These are phyloP conservation scores for Drosophila navojoa DNA, from an alignment of 1,140 invertebrate species.

Conservation along the genomic window DNA sequence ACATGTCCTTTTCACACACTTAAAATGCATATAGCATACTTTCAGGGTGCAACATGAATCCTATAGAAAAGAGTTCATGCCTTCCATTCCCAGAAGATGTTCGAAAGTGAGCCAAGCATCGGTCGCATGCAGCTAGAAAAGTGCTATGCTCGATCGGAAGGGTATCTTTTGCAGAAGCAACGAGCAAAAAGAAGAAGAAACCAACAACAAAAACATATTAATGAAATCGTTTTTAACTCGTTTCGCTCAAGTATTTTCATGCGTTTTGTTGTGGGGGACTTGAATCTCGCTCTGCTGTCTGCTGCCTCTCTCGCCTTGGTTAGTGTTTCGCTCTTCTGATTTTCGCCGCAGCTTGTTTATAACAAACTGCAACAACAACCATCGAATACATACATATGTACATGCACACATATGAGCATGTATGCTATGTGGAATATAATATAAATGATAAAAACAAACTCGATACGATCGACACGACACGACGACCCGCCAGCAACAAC, in stretches of 20 bases:
- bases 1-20: background rate
- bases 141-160: background rate
- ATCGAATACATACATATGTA: constrained; percentile 25
- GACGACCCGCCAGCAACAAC: constrained; percentile 8
- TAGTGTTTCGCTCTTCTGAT: constrained; percentile 2
- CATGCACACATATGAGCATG: constrained; percentile 1
- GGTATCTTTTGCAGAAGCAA: constrained; percentile 29
- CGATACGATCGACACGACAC: constrained; percentile 56
- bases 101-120: background rate
- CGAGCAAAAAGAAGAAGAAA: constrained; percentile 39
- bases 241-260: constrained; percentile 75
- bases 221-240: constrained; percentile 81
- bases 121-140: background rate
- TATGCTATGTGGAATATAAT: constrained; percentile 25
- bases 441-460: constrained; percentile 72
- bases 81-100: background rate
- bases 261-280: constrained; percentile 36
- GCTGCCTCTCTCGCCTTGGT: constrained; percentile 3
- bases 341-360: constrained; percentile 54
- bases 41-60: constrained; percentile 5
- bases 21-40: constrained; percentile 29
- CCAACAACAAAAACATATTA: constrained; percentile 70
- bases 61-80: no score
- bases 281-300: constrained; percentile 18
- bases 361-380: constrained; percentile 77